These are phyloP conservation scores for Sarotherodon lohbergeri DNA, from an alignment of 2,113 vertebrate genomes.

Conservation along the genomic window DNA sequence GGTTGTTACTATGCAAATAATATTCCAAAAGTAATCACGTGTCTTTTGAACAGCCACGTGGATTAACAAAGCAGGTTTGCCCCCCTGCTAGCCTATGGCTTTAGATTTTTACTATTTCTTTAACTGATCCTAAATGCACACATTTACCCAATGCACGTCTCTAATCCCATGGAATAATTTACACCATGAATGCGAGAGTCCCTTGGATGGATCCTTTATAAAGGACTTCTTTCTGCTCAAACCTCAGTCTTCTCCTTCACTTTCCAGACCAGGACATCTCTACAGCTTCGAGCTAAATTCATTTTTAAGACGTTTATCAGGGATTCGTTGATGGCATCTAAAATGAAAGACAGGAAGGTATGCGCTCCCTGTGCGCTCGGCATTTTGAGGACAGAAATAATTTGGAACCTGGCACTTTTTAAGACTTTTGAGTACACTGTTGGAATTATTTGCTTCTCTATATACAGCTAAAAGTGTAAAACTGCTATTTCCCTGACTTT, in stretches of 20 bases:
- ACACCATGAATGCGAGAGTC: constrained; percentile 77
- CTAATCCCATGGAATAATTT: constrained; percentile 93
- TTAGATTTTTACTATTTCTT: constrained; percentile 79
- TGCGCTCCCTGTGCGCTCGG: constrained; percentile 37
- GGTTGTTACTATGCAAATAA: constrained; percentile 82
- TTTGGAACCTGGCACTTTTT: not conserved
- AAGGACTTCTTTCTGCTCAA: constrained; percentile 51
- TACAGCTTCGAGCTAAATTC: not conserved
- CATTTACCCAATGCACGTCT: constrained; percentile 77
- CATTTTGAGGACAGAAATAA: not conserved
- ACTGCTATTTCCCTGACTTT: not conserved
- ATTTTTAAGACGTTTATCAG: not conserved
- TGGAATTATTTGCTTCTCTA: not conserved
- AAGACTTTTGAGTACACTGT: not conserved
- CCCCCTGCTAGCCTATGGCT: constrained; percentile 77
- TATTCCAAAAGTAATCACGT: constrained; percentile 83
- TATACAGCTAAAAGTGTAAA: not conserved
- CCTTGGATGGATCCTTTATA: constrained; percentile 85
- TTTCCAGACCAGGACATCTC: constrained; percentile 22
- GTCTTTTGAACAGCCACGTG: constrained; percentile 91
- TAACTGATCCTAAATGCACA: constrained; percentile 89
- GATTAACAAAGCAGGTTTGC: constrained; percentile 92
- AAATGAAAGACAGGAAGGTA: constrained; percentile 92
- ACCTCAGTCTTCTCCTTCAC: constrained; percentile 67
- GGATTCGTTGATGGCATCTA: constrained; percentile 80